These are phyloP conservation scores for Cancer borealis DNA, from an alignment of 2,888 invertebrate genomes.

Conservation along the genomic window DNA sequence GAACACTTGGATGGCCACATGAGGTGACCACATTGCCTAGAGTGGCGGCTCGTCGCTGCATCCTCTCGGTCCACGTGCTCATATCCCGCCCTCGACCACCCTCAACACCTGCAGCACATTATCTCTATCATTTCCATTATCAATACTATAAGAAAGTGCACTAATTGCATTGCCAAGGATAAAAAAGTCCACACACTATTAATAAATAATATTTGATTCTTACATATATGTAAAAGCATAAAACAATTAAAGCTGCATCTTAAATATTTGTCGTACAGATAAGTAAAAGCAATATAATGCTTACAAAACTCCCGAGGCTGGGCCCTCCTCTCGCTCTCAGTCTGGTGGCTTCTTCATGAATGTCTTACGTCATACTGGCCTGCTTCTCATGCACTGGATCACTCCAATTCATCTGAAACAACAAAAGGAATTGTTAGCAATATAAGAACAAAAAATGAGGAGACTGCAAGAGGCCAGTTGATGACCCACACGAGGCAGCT, in stretches of 20 bases:
- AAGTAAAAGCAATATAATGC: background rate
- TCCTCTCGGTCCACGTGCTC: conserved; percentile 95
- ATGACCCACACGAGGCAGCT: too few species aligned
- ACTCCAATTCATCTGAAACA: conserved; percentile 72
- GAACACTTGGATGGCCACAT: conserved; percentile 89
- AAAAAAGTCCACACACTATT: too few species aligned
- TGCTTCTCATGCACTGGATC: conserved; percentile 65
- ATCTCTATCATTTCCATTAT: background rate
- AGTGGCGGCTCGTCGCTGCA: conserved; percentile 94
- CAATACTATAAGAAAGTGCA: too few species aligned
- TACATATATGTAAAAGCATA: too few species aligned
- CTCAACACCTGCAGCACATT: conserved; percentile 61
- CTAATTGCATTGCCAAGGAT: too few species aligned
- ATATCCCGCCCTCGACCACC: conserved; percentile 81
- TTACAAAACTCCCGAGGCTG: conserved; percentile 76
- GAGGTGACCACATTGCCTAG: conserved; percentile 94
- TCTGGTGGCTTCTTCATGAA: conserved; percentile 77
- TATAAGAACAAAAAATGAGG: too few species aligned
- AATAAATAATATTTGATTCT: too few species aligned
- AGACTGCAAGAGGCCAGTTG: too few species aligned
- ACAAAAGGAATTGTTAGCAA: background rate
- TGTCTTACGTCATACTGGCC: conserved; percentile 75
- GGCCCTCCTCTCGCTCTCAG: conserved; percentile 76
- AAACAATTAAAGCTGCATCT: too few species aligned
- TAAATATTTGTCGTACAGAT: background rate